phyloP scores from a whole-genome alignment of 2,888 invertebrate genomes.

The Tortricodes alternella region DNA sequence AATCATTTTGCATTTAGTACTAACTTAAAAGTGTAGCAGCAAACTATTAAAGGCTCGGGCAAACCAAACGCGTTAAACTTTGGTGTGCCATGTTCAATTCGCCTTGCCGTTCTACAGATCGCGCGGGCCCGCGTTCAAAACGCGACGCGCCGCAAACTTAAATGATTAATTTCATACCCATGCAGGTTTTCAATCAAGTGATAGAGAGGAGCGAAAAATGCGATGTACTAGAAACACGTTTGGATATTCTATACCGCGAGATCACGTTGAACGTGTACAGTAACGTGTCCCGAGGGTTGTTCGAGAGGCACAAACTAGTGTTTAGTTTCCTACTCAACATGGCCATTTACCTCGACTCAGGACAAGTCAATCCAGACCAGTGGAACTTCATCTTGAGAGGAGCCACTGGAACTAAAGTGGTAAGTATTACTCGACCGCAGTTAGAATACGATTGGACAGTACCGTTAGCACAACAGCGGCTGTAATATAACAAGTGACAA shows the following conservation, averaged over 20 bases:
- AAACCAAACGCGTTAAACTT: too few relatives aligned
- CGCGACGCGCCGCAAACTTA: too few relatives aligned
- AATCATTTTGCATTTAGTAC: too few relatives aligned
- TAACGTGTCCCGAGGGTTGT: constrained; percentile 94
- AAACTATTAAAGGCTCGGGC: too few relatives aligned
- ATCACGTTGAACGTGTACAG: constrained; percentile 92
- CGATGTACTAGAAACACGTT: constrained; percentile 85
- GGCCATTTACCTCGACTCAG: constrained; percentile 87
- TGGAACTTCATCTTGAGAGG: constrained; percentile 93
- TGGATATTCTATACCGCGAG: constrained; percentile 87
- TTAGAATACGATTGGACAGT: too few relatives aligned
- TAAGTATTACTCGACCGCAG: constrained; percentile 45
- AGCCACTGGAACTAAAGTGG: constrained; percentile 82
- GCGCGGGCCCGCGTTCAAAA: too few relatives aligned
- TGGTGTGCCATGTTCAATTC: too few relatives aligned
- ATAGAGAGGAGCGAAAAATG: constrained; percentile 89
- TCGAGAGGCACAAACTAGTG: constrained; percentile 94
- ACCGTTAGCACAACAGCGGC: too few relatives aligned
- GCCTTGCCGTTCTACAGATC: too few relatives aligned
- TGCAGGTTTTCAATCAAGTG: constrained; percentile 90
- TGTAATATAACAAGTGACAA: too few relatives aligned
- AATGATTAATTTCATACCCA: too few relatives aligned
- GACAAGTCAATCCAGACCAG: constrained; percentile 82
- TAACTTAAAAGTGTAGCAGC: too few relatives aligned
- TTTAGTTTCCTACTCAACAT: constrained; percentile 93